phyloP scores from a whole-genome alignment of 2,888 invertebrate genomes.

The Leucophenga montana region DNA sequence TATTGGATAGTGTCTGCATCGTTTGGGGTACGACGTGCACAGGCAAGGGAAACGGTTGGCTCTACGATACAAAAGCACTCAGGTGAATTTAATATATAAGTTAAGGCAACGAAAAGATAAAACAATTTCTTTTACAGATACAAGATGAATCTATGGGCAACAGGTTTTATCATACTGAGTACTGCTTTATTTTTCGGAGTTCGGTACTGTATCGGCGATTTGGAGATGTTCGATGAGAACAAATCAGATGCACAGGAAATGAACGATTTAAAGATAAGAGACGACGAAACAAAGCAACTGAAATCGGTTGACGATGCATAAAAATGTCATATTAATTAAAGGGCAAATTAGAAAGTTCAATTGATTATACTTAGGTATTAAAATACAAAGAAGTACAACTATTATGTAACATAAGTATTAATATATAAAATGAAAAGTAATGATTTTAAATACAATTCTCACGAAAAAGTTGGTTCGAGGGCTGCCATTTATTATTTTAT shows the following conservation, averaged over 20 bases:
- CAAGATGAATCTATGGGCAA: constrained; percentile 77
- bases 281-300: not conserved
- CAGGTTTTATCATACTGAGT: constrained; percentile 77
- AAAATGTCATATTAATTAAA: too few relatives aligned
- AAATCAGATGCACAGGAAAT: constrained; percentile 20
- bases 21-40: constrained; percentile 84
- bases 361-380: too few relatives aligned
- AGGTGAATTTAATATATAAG: constrained; percentile 56
- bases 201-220: constrained; percentile 78
- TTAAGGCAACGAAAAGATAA: not conserved
- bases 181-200: constrained; percentile 78
- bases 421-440: too few relatives aligned
- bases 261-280: not conserved
- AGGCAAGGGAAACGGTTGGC: constrained; percentile 82
- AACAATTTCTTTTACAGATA: constrained; percentile 64
- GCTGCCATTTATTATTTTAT: too few relatives aligned
- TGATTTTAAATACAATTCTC: too few relatives aligned
- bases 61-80: constrained; percentile 79
- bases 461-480: too few relatives aligned
- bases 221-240: constrained; percentile 80
- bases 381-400: too few relatives aligned
- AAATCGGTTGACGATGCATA: too few relatives aligned
- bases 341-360: too few relatives aligned
- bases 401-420: too few relatives aligned
- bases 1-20: constrained; percentile 78